A percentile compares a stretch with the other conserved stretches of the same genome.
Conservation (phyloP, 2,888 invertebrate genomes). For the Schizaphis graminum region DNA sequence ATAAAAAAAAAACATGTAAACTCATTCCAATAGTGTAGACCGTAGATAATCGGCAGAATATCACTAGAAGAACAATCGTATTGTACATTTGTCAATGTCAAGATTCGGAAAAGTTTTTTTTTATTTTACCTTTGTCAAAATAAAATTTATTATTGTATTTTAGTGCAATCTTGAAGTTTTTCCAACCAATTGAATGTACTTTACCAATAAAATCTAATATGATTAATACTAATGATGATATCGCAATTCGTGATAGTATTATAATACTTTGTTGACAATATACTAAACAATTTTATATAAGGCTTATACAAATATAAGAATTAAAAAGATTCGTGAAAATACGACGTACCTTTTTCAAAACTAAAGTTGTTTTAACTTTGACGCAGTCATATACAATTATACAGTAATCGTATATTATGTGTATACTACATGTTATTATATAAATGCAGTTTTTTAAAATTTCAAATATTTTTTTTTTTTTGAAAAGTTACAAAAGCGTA, state of each 20-base stretch:
- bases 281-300: neutral
- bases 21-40: neutral
- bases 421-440: neutral
- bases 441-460: neutral
- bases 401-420: neutral
- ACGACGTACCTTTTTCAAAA: neutral
- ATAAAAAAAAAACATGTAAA: neutral
- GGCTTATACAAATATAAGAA: neutral
- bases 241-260: neutral
- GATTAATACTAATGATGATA: neutral
- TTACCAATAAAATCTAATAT: neutral
- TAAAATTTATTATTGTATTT: slow-evolving; percentile 15
- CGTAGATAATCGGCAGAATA: neutral
- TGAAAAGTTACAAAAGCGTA: neutral
- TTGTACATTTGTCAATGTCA: slow-evolving; percentile 32
- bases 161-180: neutral
- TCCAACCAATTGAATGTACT: neutral
- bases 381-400: neutral
- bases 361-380: neutral
- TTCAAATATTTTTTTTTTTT: neutral
- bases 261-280: neutral
- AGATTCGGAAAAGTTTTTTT: slow-evolving; percentile 19
- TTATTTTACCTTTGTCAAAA: neutral
- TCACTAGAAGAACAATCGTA: neutral
- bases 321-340: neutral